Conservation (phyloP, 2,888 invertebrate species). For the Saturnia japonica region DNA sequence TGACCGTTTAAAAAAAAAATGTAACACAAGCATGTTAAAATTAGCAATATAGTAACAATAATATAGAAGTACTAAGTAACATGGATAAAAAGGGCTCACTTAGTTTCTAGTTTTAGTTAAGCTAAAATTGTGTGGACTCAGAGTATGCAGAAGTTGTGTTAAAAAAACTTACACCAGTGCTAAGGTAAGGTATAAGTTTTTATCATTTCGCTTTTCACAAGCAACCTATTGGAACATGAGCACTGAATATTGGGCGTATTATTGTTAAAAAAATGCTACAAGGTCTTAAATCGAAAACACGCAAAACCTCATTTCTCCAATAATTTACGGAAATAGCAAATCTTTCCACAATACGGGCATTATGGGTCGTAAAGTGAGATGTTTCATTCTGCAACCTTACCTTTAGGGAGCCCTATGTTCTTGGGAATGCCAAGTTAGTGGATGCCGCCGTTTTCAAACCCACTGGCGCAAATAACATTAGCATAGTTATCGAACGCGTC, state of each 20-base stretch:
- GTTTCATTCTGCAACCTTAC: constrained; percentile 57
- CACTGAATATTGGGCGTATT: not conserved
- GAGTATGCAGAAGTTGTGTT: too few species aligned
- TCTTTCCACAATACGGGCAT: constrained; percentile 54
- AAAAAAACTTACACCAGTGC: too few species aligned
- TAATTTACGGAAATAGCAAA: constrained; percentile 45
- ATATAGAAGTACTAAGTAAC: too few species aligned
- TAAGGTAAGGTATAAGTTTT: not conserved
- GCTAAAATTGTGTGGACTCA: too few species aligned
- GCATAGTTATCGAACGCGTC: constrained; percentile 80
- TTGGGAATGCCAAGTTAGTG: constrained; percentile 64
- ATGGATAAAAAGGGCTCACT: too few species aligned
- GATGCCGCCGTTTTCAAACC: constrained; percentile 71
- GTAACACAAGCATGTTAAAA: too few species aligned
- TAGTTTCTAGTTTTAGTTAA: too few species aligned
- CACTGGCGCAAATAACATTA: constrained; percentile 81
- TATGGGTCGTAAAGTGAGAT: constrained; percentile 52
- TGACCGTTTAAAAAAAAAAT: too few species aligned
- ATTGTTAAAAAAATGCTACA: constrained; percentile 25
- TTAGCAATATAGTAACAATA: too few species aligned
- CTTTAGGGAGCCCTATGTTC: constrained; percentile 53
- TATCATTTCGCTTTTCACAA: not conserved
- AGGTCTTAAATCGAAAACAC: constrained; percentile 32
- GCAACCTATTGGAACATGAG: not conserved
- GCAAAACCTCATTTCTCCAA: constrained; percentile 31